Evolutionary conservation across 2,113 vertebrate species (phyloP).

Genomic region (Gymnocephalus cernua): DNA sequence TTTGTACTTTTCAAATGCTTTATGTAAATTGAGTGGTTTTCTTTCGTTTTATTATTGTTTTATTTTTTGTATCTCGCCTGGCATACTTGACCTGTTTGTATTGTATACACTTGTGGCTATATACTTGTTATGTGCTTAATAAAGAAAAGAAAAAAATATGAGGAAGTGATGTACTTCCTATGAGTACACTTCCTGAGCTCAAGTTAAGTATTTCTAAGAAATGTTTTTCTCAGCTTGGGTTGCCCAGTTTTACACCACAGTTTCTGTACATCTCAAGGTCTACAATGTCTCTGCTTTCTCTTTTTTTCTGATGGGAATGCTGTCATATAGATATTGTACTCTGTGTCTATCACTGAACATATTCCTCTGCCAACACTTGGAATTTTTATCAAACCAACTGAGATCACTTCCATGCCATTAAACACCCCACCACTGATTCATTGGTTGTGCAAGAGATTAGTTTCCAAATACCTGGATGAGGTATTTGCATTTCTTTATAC

Average conservation of each 20-base stretch:
- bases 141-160: too few species aligned
- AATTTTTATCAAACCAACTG: neutral
- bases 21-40: too few species aligned
- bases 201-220: neutral
- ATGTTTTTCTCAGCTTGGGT: neutral
- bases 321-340: too few species aligned
- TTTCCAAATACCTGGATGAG: neutral
- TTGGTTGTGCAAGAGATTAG: neutral
- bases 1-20: too few species aligned
- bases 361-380: neutral
- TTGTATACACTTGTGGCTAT: too few species aligned
- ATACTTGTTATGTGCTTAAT: too few species aligned
- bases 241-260: neutral
- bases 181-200: neutral
- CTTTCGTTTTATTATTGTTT: too few species aligned
- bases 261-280: too few species aligned
- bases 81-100: too few species aligned
- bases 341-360: neutral
- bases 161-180: constrained; percentile 3
- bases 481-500: constrained; percentile 1
- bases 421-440: neutral
- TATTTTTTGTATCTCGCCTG: too few species aligned
- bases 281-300: too few species aligned
- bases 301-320: too few species aligned
- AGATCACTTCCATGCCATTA: neutral